Evolutionary conservation across 2,888 invertebrate species (phyloP), one percentile per base, ranked within the genome.

Genomic region (Mesorhabditis spiculigera): DNA sequence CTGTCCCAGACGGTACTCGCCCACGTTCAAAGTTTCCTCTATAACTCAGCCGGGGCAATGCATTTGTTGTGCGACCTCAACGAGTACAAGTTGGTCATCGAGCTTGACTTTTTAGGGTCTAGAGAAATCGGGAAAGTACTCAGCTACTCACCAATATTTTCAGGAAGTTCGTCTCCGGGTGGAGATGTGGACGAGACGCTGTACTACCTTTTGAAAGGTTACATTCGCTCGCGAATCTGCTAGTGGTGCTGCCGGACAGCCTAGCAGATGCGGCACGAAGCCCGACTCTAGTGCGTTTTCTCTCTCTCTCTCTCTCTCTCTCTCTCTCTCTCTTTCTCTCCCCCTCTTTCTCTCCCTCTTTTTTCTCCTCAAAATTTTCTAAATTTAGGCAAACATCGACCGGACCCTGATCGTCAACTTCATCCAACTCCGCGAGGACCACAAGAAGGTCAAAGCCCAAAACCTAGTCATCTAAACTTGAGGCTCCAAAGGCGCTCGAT

Each of bases 21-120:
- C 4, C 67, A 28, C 67, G 10, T 50, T 4, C 50, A 67, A 13
- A 41, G 73, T 70, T 76, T 76, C 72, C 70, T 71, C 43, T 85
- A 81, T 72, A 84, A 82, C 68, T 76, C 79, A n/a, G 75, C 81
- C 41, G 93, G 97, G 69, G 96, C 96, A 0, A 94, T 98, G 93
- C 92, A 94, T 86, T 94, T 93, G 4, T 94, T 98, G 81, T 96
- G 95, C 88, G 98, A 98, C 89, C 93, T 98, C 79, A 95, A 95
- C 85, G 96, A 96, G 87, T 97, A 97, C 87, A 90, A 50, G 95
- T 41, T 92, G 93, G 80, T 42, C 43, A 61, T 44, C 6, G 28
- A 68, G n/a, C 28, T 13, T 43, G 41, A 4, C 13, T 28, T 43
- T 50, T 13, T 50, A 3, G 58, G n/a, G n/a, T n/a, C 8, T 1